Conservation (phyloP, 2,113 vertebrate genomes). For the Cheirogaleus medius region DNA sequence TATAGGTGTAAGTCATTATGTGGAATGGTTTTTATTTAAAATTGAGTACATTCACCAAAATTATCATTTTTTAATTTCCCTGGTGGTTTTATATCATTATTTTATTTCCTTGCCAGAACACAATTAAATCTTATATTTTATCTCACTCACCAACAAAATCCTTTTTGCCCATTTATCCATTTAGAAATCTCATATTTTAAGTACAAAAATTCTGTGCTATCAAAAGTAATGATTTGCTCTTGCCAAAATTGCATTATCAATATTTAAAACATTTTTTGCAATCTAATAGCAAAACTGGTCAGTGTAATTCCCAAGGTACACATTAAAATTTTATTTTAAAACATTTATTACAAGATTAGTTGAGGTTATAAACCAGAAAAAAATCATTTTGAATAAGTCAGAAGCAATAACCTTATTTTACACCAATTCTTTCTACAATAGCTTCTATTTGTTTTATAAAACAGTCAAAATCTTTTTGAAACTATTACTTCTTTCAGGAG, state of each 20-base stretch:
- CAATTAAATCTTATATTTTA: slow-evolving; percentile 61
- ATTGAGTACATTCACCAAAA: slow-evolving; percentile 27
- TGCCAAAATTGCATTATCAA: slow-evolving; percentile 38
- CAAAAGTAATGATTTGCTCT: slow-evolving; percentile 40
- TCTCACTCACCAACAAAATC: background rate
- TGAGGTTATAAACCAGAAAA: slow-evolving; percentile 67
- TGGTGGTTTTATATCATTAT: slow-evolving; percentile 5
- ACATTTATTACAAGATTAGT: slow-evolving; percentile 53
- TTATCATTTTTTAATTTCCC: slow-evolving; percentile 12
- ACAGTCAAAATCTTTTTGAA: slow-evolving; percentile 74
- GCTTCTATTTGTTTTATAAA: slow-evolving; percentile 76
- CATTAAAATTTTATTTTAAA: slow-evolving; percentile 43
- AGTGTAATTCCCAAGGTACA: slow-evolving; percentile 12
- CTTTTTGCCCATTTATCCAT: background rate
- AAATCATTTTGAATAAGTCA: slow-evolving; percentile 45
- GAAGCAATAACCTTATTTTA: slow-evolving; percentile 70
- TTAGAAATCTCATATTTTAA: slow-evolving; percentile 16
- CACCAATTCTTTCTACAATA: slow-evolving; percentile 29
- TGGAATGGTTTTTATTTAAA: slow-evolving; percentile 26
- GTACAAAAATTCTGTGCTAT: slow-evolving; percentile 36
- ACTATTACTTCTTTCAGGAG: slow-evolving; percentile 77
- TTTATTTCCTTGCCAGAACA: slow-evolving; percentile 38
- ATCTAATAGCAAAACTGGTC: slow-evolving; percentile 45
- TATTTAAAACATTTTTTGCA: slow-evolving; percentile 55
- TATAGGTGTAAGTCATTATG: slow-evolving; percentile 29